phyloP scores from a whole-genome alignment of 2,888 invertebrate species.

The Netelia melanura region DNA sequence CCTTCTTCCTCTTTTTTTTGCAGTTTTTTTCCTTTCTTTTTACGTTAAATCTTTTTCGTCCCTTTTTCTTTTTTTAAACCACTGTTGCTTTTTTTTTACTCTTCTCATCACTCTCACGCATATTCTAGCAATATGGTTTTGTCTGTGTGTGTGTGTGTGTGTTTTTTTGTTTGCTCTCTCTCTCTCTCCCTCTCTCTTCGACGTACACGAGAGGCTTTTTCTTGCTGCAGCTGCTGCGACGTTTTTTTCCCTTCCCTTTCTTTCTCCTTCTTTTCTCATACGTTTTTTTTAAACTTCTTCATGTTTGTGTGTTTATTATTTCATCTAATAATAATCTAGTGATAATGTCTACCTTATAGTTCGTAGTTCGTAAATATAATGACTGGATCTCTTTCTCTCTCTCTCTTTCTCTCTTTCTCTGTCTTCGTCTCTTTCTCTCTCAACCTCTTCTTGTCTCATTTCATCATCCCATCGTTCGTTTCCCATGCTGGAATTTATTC shows the following conservation, averaged over 20 bases:
- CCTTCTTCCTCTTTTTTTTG: conserved; percentile 48
- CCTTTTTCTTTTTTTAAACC: conserved; percentile 67
- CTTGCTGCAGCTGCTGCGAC: conserved; percentile 13
- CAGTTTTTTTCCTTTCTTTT: conserved; percentile 7
- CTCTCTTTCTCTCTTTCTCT: conserved; percentile 45
- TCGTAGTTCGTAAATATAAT: conserved; percentile 72
- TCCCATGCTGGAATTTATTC: not conserved
- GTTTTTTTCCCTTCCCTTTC: not conserved
- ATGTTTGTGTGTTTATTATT: conserved; percentile 42
- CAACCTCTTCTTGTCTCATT: conserved; percentile 15
- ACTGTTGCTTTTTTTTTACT: conserved; percentile 59
- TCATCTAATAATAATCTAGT: conserved; percentile 67
- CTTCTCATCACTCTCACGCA: conserved; percentile 25
- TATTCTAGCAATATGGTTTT: not conserved
- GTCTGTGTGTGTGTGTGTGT: no score
- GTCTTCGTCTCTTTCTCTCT: conserved; percentile 29
- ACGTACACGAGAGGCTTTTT: conserved; percentile 35
- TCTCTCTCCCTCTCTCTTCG: no score
- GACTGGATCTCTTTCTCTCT: conserved; percentile 67
- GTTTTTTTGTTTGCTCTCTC: no score
- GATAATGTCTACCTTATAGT: conserved; percentile 71
- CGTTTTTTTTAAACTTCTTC: conserved; percentile 23
- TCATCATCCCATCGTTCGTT: conserved; percentile 3
- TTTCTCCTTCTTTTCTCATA: conserved; percentile 20
- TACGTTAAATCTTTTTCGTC: conserved; percentile 32